Evolutionary conservation across 2,113 vertebrate species (phyloP).

Genomic region (Progne subis): DNA sequence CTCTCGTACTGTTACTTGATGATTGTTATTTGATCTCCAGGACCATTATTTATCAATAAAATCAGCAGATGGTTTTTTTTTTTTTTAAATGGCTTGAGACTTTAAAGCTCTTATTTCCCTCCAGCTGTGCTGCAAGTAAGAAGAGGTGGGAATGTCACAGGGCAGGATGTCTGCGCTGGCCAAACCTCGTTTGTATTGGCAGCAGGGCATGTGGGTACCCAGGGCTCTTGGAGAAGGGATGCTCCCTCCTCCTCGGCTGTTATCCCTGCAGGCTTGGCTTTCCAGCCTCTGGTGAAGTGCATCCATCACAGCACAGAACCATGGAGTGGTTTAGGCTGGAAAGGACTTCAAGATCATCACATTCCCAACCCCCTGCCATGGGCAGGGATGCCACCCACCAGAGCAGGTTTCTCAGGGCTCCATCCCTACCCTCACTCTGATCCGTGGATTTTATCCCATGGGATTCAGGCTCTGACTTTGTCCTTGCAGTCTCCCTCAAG

Average conservation of each 20-base stretch:
- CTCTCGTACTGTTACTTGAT: background rate
- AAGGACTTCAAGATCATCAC: background rate
- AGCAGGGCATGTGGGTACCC: background rate
- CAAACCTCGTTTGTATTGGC: fast-evolving
- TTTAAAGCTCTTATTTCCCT: background rate
- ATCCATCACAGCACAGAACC: background rate
- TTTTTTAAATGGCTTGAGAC: background rate
- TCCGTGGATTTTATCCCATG: background rate
- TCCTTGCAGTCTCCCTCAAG: background rate
- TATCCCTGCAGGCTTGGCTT: background rate
- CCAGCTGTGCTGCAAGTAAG: background rate
- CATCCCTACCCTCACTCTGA: background rate
- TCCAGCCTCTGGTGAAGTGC: background rate
- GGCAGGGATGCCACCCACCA: background rate
- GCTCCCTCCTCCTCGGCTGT: background rate
- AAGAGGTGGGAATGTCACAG: background rate
- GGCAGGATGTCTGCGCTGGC: too few relatives aligned
- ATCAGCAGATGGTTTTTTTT: background rate
- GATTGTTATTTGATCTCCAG: background rate
- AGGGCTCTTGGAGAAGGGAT: background rate
- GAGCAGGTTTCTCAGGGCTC: too few relatives aligned
- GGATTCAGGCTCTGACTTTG: background rate
- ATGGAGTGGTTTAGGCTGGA: background rate
- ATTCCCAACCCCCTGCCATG: too few relatives aligned
- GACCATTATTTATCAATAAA: background rate